These are phyloP conservation scores for Diadegma fenestrale DNA, from an alignment of 2,888 invertebrate species.

Conservation along the genomic window DNA sequence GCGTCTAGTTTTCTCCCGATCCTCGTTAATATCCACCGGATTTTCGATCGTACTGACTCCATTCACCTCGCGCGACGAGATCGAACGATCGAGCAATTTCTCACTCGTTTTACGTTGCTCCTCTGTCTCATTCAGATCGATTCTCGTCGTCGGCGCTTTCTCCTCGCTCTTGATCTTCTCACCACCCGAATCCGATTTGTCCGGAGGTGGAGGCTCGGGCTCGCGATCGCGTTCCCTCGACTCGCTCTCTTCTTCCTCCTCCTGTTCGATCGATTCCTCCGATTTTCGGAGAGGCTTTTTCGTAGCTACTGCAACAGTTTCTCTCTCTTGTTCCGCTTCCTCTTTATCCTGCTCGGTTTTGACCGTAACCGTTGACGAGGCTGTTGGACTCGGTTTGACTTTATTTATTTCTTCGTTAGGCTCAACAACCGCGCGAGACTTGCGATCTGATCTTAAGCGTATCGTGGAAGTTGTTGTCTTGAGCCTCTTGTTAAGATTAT, in stretches of 20 bases:
- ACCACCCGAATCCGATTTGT: conserved; percentile 77
- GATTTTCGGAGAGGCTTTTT: conserved; percentile 9
- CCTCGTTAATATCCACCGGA: conserved; percentile 33
- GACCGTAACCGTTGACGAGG: conserved; percentile 3
- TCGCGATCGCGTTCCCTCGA: conserved; percentile 82
- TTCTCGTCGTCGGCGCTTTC: background rate
- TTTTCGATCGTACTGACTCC: conserved; percentile 48
- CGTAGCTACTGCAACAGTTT: background rate
- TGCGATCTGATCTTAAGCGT: conserved; percentile 75
- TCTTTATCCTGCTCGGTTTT: conserved; percentile 58
- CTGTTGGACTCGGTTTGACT: background rate
- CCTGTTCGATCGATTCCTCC: conserved; percentile 46
- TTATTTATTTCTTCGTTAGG: conserved; percentile 39
- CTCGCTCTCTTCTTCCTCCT: conserved; percentile 72
- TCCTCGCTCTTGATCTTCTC: background rate
- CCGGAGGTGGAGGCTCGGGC: conserved; percentile 80
- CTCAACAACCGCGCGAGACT: conserved; percentile 42
- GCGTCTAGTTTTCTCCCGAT: conserved; percentile 34
- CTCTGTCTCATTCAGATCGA: conserved; percentile 13
- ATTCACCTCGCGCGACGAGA: conserved; percentile 46
- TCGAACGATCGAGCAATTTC: conserved; percentile 23
- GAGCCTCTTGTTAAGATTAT: conserved; percentile 77
- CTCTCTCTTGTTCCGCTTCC: conserved; percentile 19
- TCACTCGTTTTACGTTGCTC: background rate
- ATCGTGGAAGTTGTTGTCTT: conserved; percentile 75